phyloP scores from a whole-genome alignment of 2,888 invertebrate species.

The Buathra laborator region DNA sequence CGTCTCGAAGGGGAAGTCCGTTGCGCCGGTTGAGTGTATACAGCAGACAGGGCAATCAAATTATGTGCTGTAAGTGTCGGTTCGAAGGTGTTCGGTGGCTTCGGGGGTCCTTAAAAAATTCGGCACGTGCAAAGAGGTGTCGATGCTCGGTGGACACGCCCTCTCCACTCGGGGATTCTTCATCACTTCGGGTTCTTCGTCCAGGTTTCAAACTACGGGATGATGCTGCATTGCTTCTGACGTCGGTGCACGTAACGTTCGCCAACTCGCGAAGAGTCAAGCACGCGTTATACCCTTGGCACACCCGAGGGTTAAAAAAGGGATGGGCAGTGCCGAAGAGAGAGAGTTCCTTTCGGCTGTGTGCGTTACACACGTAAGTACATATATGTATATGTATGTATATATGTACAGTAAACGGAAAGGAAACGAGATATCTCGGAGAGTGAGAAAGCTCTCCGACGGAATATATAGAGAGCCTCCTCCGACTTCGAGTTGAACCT shows the following conservation, averaged over 20 bases:
- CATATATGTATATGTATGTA: neutral
- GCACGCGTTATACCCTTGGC: slow-evolving; percentile 51
- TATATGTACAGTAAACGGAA: slow-evolving; percentile 41
- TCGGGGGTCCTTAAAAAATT: slow-evolving; percentile 43
- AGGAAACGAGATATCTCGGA: slow-evolving; percentile 43
- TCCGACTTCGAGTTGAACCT: slow-evolving; percentile 67
- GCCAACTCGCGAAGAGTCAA: slow-evolving; percentile 20
- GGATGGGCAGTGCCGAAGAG: slow-evolving; percentile 43
- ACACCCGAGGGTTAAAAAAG: slow-evolving; percentile 61
- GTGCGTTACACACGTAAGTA: slow-evolving; percentile 26
- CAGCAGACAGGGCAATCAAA: slow-evolving; percentile 57
- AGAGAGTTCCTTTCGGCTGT: slow-evolving; percentile 46
- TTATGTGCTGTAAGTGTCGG: slow-evolving; percentile 61
- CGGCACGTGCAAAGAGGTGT: slow-evolving; percentile 69
- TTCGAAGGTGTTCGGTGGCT: slow-evolving; percentile 39
- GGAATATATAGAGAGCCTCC: slow-evolving; percentile 55
- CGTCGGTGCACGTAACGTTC: slow-evolving; percentile 38
- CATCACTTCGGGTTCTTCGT: slow-evolving; percentile 32
- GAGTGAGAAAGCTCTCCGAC: slow-evolving; percentile 58
- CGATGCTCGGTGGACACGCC: slow-evolving; percentile 68
- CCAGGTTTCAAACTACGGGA: slow-evolving; percentile 42
- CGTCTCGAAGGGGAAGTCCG: slow-evolving; percentile 22
- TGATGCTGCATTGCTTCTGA: slow-evolving; percentile 55
- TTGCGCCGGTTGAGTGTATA: slow-evolving; percentile 23
- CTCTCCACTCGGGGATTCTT: slow-evolving; percentile 58